Evolutionary conservation across 2,113 vertebrate genomes (phyloP), one percentile per base, ranked within the genome.

Genomic region (Uropsilus gracilis): DNA sequence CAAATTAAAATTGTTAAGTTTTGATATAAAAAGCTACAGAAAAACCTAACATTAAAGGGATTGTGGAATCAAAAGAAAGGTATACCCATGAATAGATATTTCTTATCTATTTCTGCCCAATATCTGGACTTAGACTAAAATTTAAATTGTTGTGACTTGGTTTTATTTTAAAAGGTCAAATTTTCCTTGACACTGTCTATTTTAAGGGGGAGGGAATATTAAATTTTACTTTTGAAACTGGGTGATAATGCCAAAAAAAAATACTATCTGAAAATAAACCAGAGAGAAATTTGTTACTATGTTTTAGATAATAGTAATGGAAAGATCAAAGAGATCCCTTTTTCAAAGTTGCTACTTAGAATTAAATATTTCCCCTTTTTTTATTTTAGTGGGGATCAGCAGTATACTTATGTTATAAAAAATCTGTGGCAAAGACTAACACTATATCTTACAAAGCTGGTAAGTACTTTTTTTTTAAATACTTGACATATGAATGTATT

Each of bases 371-470:
- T 89, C 55, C 48, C 86, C 48, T 96, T 92, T 50, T 95, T 95
- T 28, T 82, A 97, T 98, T 97, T 80, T 98, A 99, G 99, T 99
- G 99, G 99, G 99, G 99, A 44, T 99, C 99, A 80, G 99, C 99
- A 6, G 99, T 99, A 5, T 99, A 99, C 97, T 98, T 99, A 69
- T 99, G 99, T 97, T 99, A 99, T 75, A 99, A 99, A 98, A 99
- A 99, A 97, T 99, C 99, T 55, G 98, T 99, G 98, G 99, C 99
- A 96, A 99, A 99, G 98, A 99, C 99, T 93, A 99, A 99, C 98
- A 99, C 99, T 68, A 98, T 99, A 94, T 99, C 99, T 66, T 99
- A 99, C 96, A 99, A 99, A 99, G 99, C 99, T 98, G 99, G 99
- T 99, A 98, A 96, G 98, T 98, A 93, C 71, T 71, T 83, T 92